These are phyloP conservation scores for Rapana venosa DNA, from an alignment of 2,888 invertebrate species.

Conservation along the genomic window DNA sequence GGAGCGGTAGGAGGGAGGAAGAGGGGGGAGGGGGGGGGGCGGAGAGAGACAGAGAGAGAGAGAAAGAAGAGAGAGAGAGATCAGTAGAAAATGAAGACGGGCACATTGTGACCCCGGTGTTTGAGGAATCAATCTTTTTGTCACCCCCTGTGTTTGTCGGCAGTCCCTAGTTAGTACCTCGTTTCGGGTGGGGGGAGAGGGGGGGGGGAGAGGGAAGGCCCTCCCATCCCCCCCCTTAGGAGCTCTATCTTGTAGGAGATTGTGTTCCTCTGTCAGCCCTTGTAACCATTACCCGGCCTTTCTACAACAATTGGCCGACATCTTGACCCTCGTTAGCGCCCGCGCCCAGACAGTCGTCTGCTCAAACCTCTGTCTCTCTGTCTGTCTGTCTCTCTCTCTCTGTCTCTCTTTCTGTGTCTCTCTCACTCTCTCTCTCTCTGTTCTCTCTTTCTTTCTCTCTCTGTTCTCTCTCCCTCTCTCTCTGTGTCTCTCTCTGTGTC, in stretches of 20 bases:
- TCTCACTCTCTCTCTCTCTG: no score
- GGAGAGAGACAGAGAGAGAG: background rate
- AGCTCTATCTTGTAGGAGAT: background rate
- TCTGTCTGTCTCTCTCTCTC: no score
- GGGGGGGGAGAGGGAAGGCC: background rate
- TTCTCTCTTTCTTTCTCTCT: no score
- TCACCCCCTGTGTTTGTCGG: constrained; percentile 31
- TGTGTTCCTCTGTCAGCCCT: constrained; percentile 24
- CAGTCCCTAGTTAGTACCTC: constrained; percentile 14
- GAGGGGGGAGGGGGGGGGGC: background rate
- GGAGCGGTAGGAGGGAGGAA: background rate
- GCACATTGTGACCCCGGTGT: background rate
- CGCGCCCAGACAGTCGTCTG: background rate
- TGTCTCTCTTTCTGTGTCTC: no score
- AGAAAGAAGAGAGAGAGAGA: background rate
- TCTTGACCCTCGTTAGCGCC: constrained; percentile 36
- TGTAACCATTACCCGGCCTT: constrained; percentile 17
- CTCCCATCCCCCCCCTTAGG: background rate
- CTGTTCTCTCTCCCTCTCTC: no score
- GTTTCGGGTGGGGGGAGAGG: background rate
- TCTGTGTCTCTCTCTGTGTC: background rate
- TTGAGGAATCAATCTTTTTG: constrained; percentile 26
- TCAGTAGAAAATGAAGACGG: background rate
- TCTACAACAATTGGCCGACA: constrained; percentile 27
- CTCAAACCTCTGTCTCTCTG: no score